Evolutionary conservation across 2,888 invertebrate species (phyloP), one percentile per base, ranked within the genome.

Genomic region (Dorcus hopei): DNA sequence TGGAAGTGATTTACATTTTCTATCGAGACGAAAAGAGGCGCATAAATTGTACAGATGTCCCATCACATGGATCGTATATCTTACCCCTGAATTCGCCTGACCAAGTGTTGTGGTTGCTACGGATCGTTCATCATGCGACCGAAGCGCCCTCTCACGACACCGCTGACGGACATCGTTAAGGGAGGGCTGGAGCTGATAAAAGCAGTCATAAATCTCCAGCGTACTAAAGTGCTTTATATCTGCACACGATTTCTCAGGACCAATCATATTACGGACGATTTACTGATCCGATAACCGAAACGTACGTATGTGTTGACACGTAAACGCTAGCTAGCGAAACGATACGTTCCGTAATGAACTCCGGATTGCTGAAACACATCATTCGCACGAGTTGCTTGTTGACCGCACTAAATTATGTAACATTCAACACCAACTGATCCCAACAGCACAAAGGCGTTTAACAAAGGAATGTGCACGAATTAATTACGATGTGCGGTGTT

Each of bases 21-120:
- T 73, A 75, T 74, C 72, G 72, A 66, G 68, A 70, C 71, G 72
- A 71, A 73, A 74, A 76, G 74, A 72, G 75, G 71, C 68, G 70
- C 72, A 76, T 77, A 76, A 76, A 77, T 77, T 74, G 72, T 70
- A 70, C 73, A 73, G 74, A 75, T 75, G 76, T 76, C 74, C 73
- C 70, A 71, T 74, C 70, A 75, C 74, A 75, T 73, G 72, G 72
- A 65, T 68, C 73, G 70, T 74, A 74, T 74, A 72, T 75, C 72
- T 74, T 68, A 67, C 63, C 67, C 62, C 67, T 64, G 66, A 65
- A 66, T 60, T 63, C 64, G 67, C 57, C 67, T 69, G 70, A 67
- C 70, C 71, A 65, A 71, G 72, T 72, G 72, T 71, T 71, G 70
- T 65, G 70, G 70, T 66, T 67, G 52, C 69, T 68, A 68, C 66